These are phyloP conservation scores for Takifugu bimaculatus DNA, from an alignment of 2,113 vertebrate genomes.

Conservation along the genomic window DNA sequence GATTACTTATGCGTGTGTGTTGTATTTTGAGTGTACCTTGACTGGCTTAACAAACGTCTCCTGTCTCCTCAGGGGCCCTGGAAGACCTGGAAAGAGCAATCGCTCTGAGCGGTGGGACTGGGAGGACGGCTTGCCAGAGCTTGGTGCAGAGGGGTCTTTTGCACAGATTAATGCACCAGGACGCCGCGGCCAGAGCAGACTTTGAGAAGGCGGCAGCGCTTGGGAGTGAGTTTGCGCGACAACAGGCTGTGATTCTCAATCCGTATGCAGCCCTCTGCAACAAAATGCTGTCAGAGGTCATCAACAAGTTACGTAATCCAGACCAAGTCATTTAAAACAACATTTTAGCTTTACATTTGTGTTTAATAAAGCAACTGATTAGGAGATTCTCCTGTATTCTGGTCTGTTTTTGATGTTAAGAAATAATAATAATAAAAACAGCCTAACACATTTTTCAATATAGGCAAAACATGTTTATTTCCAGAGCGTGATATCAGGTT, in stretches of 20 bases:
- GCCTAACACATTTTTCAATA: too few relatives aligned
- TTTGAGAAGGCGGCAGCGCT: slow-evolving; percentile 79
- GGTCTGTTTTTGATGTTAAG: too few relatives aligned
- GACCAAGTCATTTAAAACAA: slow-evolving; percentile 13
- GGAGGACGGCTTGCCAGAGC: slow-evolving; percentile 80
- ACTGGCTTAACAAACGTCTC: neutral
- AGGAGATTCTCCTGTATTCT: too few relatives aligned
- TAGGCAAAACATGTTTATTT: too few relatives aligned
- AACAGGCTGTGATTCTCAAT: slow-evolving; percentile 84
- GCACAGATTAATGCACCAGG: slow-evolving; percentile 69
- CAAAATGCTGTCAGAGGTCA: slow-evolving; percentile 86
- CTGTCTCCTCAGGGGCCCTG: slow-evolving; percentile 78
- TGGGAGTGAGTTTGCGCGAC: slow-evolving; percentile 87
- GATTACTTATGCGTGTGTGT: neutral
- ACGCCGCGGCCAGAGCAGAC: slow-evolving; percentile 78
- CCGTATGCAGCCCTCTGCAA: slow-evolving; percentile 95
- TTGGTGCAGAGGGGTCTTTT: slow-evolving; percentile 89
- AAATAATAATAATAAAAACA: too few relatives aligned
- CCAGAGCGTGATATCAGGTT: neutral
- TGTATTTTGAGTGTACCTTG: neutral
- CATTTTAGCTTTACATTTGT: neutral
- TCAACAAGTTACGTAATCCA: slow-evolving; percentile 79
- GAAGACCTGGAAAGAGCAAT: slow-evolving; percentile 82
- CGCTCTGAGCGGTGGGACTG: slow-evolving; percentile 74
- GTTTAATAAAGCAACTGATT: slow-evolving; percentile 5